Percentiles rank a stretch among this genome's conserved stretches.
Conservation (phyloP, 2,113 vertebrate species). For the Coptodon bakossiorum region DNA sequence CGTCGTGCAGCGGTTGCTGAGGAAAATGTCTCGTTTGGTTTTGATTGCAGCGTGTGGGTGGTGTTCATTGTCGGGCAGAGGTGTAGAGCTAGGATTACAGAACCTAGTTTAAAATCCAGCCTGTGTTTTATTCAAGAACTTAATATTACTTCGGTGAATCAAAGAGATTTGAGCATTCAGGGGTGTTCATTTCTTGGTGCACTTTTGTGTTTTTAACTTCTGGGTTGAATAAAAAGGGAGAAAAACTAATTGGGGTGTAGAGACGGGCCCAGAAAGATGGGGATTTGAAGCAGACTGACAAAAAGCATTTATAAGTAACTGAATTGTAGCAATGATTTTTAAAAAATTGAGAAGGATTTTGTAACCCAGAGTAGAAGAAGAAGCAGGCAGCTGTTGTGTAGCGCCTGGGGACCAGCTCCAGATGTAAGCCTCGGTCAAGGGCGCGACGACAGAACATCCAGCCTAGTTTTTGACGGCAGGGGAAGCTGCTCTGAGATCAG, state of each 20-base stretch:
- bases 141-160: neutral
- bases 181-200: neutral
- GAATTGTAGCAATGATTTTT: rapidly evolving
- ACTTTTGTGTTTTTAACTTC: neutral
- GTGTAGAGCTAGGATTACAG: constrained; percentile 3
- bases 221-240: neutral
- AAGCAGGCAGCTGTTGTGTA: neutral
- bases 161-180: neutral
- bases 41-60: constrained; percentile 33
- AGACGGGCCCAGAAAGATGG: neutral
- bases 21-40: neutral
- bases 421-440: neutral
- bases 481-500: neutral
- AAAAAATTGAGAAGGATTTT: neutral
- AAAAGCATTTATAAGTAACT: neutral
- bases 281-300: neutral
- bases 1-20: neutral
- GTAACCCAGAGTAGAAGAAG: neutral
- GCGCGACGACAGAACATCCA: neutral
- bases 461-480: neutral
- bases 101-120: neutral
- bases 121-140: neutral
- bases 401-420: neutral
- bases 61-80: constrained; percentile 3
- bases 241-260: neutral